Evolutionary conservation across 2,113 vertebrate genomes (phyloP).

Genomic region (Lethenteron reissneri): DNA sequence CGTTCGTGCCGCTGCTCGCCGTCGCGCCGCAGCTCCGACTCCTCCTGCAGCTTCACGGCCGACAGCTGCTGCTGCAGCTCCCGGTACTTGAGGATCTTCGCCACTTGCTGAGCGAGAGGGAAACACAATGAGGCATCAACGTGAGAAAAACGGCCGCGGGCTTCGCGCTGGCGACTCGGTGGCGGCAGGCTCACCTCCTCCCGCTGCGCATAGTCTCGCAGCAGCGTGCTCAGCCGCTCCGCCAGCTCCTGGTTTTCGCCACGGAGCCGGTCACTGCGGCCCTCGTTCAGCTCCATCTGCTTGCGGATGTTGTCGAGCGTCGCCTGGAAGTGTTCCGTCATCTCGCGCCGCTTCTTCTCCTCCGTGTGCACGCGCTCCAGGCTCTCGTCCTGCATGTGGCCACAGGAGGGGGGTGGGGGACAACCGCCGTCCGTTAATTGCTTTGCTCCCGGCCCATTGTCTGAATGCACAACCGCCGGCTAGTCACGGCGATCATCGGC

Average conservation of each 20-base stretch:
- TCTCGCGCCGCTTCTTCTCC: neutral
- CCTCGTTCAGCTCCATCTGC: neutral
- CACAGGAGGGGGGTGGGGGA: neutral
- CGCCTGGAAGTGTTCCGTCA: neutral
- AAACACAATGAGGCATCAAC: neutral
- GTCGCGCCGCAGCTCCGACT: neutral
- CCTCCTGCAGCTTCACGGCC: slow-evolving; percentile 6
- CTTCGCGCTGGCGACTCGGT: neutral
- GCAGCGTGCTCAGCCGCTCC: neutral
- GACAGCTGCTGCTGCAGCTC: slow-evolving; percentile 4
- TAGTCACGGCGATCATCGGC: no score
- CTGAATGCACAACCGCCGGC: no score
- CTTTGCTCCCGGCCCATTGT: no score
- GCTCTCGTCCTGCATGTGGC: neutral
- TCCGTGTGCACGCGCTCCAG: slow-evolving; percentile 1
- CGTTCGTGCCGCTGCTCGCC: neutral
- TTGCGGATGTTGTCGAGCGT: neutral
- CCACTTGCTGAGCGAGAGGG: neutral
- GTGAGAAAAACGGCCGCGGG: neutral
- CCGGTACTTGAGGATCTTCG: neutral
- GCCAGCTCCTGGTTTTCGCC: neutral
- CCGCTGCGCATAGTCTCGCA: neutral
- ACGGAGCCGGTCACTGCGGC: neutral
- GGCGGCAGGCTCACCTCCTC: neutral
- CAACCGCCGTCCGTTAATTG: no score